phyloP scores from a whole-genome alignment of 2,797 vertebrate species.

The Cirrhinus mrigala region DNA sequence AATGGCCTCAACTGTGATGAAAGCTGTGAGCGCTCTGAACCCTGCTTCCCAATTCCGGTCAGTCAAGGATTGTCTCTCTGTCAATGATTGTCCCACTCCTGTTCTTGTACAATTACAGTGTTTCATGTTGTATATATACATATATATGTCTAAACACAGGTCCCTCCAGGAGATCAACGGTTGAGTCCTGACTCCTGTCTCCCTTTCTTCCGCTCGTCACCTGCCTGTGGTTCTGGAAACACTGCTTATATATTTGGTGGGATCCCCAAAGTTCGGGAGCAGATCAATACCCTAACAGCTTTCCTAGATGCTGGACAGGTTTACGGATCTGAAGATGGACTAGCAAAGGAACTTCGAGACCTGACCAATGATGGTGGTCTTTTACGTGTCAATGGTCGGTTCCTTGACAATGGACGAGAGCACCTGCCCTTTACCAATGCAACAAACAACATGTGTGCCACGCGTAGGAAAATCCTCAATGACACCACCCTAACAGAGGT shows the following conservation, averaged over 20 bases:
- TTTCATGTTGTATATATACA: slow-evolving; percentile 1
- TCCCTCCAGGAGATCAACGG: slow-evolving; percentile 80
- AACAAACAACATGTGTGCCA: slow-evolving; percentile 78
- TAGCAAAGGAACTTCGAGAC: slow-evolving; percentile 80
- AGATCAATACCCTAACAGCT: slow-evolving; percentile 86
- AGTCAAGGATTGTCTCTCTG: slow-evolving; percentile 31
- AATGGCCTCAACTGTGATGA: slow-evolving; percentile 78
- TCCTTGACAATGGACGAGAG: slow-evolving; percentile 77
- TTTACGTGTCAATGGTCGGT: slow-evolving; percentile 81
- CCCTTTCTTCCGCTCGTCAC: slow-evolving; percentile 83
- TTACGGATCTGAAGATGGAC: slow-evolving; percentile 79
- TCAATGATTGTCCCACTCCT: background rate
- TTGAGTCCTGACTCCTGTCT: slow-evolving; percentile 77
- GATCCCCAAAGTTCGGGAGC: slow-evolving; percentile 74
- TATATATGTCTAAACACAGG: slow-evolving; percentile 71
- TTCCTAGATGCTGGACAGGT: slow-evolving; percentile 86
- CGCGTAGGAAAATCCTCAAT: slow-evolving; percentile 74
- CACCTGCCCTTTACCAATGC: slow-evolving; percentile 79
- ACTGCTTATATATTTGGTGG: slow-evolving; percentile 75
- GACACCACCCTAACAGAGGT: slow-evolving; percentile 72
- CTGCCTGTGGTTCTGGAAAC: slow-evolving; percentile 73
- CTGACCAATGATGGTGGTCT: slow-evolving; percentile 76
- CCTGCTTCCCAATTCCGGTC: slow-evolving; percentile 85
- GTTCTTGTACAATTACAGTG: background rate
- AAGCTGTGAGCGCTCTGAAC: slow-evolving; percentile 77